These are phyloP conservation scores for Cotesia vestalis DNA, from an alignment of 1,140 invertebrate genomes.

Conservation along the genomic window DNA sequence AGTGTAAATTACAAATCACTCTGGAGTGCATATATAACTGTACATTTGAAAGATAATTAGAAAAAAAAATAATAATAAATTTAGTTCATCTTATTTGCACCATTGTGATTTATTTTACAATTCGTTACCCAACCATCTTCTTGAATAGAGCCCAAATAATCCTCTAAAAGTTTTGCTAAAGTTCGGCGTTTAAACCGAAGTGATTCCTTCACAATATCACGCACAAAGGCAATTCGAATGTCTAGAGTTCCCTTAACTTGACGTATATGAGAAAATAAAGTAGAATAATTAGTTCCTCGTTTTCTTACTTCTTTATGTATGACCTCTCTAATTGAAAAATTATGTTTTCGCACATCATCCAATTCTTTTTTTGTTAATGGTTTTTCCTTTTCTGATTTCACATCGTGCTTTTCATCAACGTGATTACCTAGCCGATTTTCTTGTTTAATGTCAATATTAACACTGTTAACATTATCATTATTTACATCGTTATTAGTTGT, in stretches of 20 bases:
- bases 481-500: constrained; percentile 49
- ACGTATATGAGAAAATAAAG: constrained; percentile 76
- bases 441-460: constrained; percentile 47
- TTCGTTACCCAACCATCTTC: constrained; percentile 57
- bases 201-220: constrained; percentile 81
- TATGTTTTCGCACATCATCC: constrained; percentile 67
- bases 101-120: constrained; percentile 61
- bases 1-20: neutral
- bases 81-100: constrained; percentile 61
- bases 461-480: constrained; percentile 47
- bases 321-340: constrained; percentile 67
- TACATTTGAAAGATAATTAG: neutral
- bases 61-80: constrained; percentile 24
- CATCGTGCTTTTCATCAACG: constrained; percentile 54
- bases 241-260: constrained; percentile 77
- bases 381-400: constrained; percentile 53
- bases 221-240: constrained; percentile 74
- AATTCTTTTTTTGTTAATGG: constrained; percentile 58
- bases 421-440: constrained; percentile 55
- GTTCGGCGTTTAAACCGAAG: constrained; percentile 81
- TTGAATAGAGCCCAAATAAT: constrained; percentile 62
- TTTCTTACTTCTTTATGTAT: constrained; percentile 74
- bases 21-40: constrained; percentile 11
- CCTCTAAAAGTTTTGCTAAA: constrained; percentile 71
- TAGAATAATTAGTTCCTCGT: constrained; percentile 75